phyloP scores from a whole-genome alignment of 2,888 invertebrate species.

The Volucella inanis region DNA sequence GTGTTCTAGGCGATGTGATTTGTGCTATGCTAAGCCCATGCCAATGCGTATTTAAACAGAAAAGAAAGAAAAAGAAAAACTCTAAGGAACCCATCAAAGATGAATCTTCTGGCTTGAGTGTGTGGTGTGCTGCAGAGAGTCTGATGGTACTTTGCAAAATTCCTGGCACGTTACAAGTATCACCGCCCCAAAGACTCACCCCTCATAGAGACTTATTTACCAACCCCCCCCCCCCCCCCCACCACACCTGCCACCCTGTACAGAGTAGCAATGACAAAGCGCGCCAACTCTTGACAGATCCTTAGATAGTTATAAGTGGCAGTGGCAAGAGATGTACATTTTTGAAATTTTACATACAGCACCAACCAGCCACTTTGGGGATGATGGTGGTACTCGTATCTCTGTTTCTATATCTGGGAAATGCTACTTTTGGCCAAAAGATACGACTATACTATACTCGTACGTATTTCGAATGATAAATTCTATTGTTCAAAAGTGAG shows the following conservation, averaged over 20 bases:
- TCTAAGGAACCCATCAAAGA: slow-evolving; percentile 61
- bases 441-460: slow-evolving; percentile 8
- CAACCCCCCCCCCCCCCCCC: too few relatives aligned
- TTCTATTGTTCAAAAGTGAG: slow-evolving; percentile 58
- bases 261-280: slow-evolving; percentile 6
- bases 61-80: slow-evolving; percentile 8
- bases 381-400: too few relatives aligned
- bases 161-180: slow-evolving; percentile 59
- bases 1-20: slow-evolving; percentile 38
- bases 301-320: slow-evolving; percentile 61
- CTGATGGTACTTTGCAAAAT: slow-evolving; percentile 61
- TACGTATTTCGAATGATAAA: slow-evolving; percentile 50
- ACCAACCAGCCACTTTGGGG: not conserved
- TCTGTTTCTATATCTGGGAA: not conserved
- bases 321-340: slow-evolving; percentile 48
- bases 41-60: slow-evolving; percentile 40
- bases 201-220: slow-evolving; percentile 1
- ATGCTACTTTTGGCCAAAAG: slow-evolving; percentile 49
- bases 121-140: slow-evolving; percentile 1
- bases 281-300: slow-evolving; percentile 65
- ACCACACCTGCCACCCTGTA: too few relatives aligned
- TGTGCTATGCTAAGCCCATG: slow-evolving; percentile 58
- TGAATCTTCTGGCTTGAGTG: slow-evolving; percentile 10
- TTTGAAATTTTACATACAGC: slow-evolving; percentile 35
- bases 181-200: slow-evolving; percentile 4